Evolutionary conservation across 2,113 vertebrate genomes (phyloP).

Genomic region (Chloropsis hardwickii): DNA sequence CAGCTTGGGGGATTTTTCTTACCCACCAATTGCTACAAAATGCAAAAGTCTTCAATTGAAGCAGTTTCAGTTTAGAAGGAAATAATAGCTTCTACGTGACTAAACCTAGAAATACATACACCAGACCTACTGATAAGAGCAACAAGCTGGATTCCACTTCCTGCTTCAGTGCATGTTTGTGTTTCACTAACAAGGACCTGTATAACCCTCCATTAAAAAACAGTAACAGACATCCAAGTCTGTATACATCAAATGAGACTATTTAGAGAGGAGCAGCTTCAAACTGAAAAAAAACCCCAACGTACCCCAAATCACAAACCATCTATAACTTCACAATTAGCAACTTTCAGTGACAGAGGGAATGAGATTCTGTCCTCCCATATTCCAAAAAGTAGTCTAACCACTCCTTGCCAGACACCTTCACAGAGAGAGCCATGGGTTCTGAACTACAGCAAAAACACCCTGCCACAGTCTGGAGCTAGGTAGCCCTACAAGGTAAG

Average conservation of each 20-base stretch:
- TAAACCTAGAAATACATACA: background rate
- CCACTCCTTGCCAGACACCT: background rate
- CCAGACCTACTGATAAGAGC: background rate
- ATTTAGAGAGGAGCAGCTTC: background rate
- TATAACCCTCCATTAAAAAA: background rate
- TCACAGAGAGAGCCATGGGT: fast-evolving
- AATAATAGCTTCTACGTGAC: background rate
- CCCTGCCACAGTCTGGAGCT: background rate
- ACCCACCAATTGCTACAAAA: background rate
- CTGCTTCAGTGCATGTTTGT: background rate
- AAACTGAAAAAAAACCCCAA: background rate
- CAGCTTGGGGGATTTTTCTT: background rate
- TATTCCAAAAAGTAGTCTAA: background rate
- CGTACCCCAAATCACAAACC: background rate
- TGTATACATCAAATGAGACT: background rate
- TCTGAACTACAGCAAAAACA: background rate
- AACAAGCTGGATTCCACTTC: background rate
- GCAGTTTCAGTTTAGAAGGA: background rate
- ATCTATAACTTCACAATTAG: background rate
- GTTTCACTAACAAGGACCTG: background rate
- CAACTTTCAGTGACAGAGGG: background rate
- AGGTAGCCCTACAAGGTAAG: background rate
- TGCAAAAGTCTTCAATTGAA: background rate
- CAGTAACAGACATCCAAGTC: background rate
- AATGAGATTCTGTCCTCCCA: background rate